phyloP scores from a whole-genome alignment of 2,888 invertebrate genomes.

The Napeogenes inachia region DNA sequence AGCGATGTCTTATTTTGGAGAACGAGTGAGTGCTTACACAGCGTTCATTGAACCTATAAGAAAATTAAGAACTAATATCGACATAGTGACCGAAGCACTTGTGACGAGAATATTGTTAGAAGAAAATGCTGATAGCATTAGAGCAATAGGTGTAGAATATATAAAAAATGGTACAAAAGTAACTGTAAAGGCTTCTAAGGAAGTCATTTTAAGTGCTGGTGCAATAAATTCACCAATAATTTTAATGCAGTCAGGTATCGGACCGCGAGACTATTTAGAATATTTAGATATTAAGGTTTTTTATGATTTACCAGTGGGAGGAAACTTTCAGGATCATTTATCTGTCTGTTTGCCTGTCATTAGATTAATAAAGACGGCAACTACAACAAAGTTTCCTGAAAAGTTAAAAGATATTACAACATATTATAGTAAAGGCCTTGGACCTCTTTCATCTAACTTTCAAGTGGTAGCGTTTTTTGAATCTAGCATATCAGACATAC shows the following conservation, averaged over 20 bases:
- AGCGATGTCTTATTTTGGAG: conserved; percentile 66
- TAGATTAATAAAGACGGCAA: conserved; percentile 56
- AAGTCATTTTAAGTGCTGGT: conserved; percentile 65
- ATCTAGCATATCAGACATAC: conserved; percentile 57
- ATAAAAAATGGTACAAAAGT: conserved; percentile 63
- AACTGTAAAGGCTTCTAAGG: conserved; percentile 51
- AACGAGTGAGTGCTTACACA: conserved; percentile 66
- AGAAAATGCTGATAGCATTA: conserved; percentile 41
- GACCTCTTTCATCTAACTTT: conserved; percentile 68
- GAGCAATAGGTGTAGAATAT: conserved; percentile 56
- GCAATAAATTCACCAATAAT: conserved; percentile 67
- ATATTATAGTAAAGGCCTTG: conserved; percentile 61
- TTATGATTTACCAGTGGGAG: conserved; percentile 63
- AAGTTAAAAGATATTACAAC: conserved; percentile 65
- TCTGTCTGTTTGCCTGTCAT: conserved; percentile 68
- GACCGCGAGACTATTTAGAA: conserved; percentile 67
- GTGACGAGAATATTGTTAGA: conserved; percentile 61
- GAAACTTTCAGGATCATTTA: conserved; percentile 69
- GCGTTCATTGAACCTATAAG: conserved; percentile 67
- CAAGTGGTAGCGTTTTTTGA: conserved; percentile 67
- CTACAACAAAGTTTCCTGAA: conserved; percentile 54
- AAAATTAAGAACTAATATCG: conserved; percentile 56
- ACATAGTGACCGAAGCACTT: conserved; percentile 59
- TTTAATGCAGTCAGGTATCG: conserved; percentile 69
- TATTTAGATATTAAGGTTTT: conserved; percentile 57